Evolutionary conservation across 2,888 invertebrate genomes (phyloP).

Genomic region (Eurytoma californica): DNA sequence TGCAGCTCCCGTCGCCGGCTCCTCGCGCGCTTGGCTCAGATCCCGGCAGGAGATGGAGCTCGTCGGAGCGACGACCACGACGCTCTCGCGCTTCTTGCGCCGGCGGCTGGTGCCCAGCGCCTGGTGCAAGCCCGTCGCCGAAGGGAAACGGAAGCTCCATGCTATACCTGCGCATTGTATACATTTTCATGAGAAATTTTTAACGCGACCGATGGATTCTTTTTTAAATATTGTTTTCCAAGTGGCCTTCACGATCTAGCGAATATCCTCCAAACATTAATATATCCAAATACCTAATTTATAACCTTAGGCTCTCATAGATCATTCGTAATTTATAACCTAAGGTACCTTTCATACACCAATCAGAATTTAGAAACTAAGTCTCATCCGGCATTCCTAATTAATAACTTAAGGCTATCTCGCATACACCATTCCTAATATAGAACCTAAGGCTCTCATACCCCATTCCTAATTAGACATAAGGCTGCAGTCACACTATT

Average conservation of each 20-base stretch:
- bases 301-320: neutral
- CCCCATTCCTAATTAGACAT: too few relatives aligned
- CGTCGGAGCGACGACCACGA: neutral
- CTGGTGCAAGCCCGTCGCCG: slow-evolving; percentile 67
- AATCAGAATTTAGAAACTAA: too few relatives aligned
- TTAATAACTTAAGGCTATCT: too few relatives aligned
- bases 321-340: neutral
- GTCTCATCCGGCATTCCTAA: too few relatives aligned
- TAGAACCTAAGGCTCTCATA: neutral
- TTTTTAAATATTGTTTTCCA: neutral
- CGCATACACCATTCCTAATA: neutral
- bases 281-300: neutral
- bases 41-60: slow-evolving; percentile 29
- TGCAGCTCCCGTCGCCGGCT: neutral
- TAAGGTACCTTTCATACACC: too few relatives aligned
- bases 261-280: too few relatives aligned
- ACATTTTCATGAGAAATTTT: too few relatives aligned
- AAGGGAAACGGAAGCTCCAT: slow-evolving; percentile 71
- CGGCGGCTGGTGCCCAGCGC: slow-evolving; percentile 66
- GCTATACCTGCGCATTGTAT: slow-evolving; percentile 64
- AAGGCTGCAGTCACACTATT: too few relatives aligned
- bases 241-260: too few relatives aligned
- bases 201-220: too few relatives aligned
- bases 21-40: neutral
- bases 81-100: slow-evolving; percentile 58